Evolutionary conservation across 2,888 invertebrate genomes (phyloP), one percentile per base, ranked within the genome.

Genomic region (Pollenia griseotomentosa): DNA sequence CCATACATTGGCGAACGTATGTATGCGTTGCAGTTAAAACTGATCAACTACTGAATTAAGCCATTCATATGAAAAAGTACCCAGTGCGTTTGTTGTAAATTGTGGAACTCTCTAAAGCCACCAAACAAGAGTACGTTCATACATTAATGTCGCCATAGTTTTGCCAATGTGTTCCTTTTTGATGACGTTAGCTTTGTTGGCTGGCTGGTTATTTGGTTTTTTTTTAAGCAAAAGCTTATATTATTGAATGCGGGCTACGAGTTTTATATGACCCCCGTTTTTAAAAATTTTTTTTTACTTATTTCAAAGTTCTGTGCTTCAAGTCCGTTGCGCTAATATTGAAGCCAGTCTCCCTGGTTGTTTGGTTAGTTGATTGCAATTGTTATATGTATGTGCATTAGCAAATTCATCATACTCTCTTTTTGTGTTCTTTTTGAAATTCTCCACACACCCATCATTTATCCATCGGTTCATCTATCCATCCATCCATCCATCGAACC

Each of bases 161-260:
- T 61, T 23, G 14, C 16, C 4, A 11, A 12, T 51, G 46, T 80
- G 46, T 42, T 75, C 51, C 61, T 53, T 68, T 68, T 75, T 11
- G 48, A 42, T 71, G 77, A 42, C 59, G 40, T 53, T 66, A 57
- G 48, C 48, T 55, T 80, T 51, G 71, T 70, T 86, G 77, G 44
- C 51, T 85, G 74, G 48, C 81, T 82, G 86, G 59, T 68, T 85
- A 66, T 75, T 77, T 63, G 83, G 6, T 33, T 66, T 77, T 77
- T 70, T 59, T 48, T 85, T 73, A 23, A 68, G 68, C 80, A 74
- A 78, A 57, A 73, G 83, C 78, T 84, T 48, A 44, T 11, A 75
- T 23, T 68, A 53, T 74, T 42, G 73, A 70, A 53, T 63, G 40
- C 63, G 23, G 14, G n/a, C 44, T 73, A 33, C 33, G 33, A 33